Evolutionary conservation across 2,113 vertebrate species (phyloP), one percentile per base, ranked within the genome.

Genomic region (Ailuropoda melanoleuca): DNA sequence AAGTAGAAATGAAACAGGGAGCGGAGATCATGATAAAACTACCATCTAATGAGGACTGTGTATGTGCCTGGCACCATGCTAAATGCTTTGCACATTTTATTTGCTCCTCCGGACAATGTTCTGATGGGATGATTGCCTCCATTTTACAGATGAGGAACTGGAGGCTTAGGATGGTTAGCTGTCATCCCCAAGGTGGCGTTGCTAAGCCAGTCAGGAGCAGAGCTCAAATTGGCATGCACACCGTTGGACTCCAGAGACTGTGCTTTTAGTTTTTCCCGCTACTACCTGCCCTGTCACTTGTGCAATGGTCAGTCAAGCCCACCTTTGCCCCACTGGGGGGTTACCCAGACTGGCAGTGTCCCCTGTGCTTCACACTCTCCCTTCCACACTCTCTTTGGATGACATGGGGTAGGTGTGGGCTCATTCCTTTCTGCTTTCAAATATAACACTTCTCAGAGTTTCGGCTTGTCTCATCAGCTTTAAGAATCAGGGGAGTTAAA

Each of bases 1-100:
- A 93, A 97, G 68, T 26, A 96, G 68, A 98, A 92, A 97, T 96
- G 50, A 96, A 97, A 97, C 58, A 85, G 34, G 84, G 75, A 92
- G 62, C 62, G 90, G 43, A 96, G 90, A 88, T 96, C 92, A 95
- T 90, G 85, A 90, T 90, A 75, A 88, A 93, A 80, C n/a, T 96
- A 23, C 21, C 43, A 39, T 82, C 74, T 90, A 74, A 95, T 95
- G 90, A 92, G 55, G 34, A 93, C 26, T 98, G 83, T 53, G 50
- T 74, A 70, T 95, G 77, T 93, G 62, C 46, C 94, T 96, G 53
- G 48, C 31, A 48, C 68, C 66, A 64, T 48, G 83, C 14, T 88
- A 90, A 74, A 31, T 74, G 37, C 46, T 86, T 64, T 91, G 72
- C 48, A 87, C 31, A 39, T 86, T 96, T 93, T 87, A 89, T 83